Conservation (phyloP, 2,113 vertebrate species). For the Ochotona princeps region DNA sequence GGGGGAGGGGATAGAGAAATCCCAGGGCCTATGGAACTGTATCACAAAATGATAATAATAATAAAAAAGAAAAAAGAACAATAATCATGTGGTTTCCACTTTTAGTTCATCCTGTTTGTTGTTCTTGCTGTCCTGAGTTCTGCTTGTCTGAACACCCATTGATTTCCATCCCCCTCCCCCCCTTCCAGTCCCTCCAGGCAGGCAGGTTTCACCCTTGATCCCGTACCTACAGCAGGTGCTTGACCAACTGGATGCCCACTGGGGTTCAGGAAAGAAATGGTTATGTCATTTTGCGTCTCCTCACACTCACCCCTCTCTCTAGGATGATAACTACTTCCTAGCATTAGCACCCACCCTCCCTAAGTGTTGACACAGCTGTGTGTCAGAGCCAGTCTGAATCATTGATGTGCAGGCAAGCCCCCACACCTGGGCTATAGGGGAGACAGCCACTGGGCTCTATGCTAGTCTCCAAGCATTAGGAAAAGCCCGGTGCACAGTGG, state of each 20-base stretch:
- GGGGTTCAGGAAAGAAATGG: background rate
- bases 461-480: background rate
- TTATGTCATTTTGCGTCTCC: slow-evolving; percentile 42
- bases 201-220: background rate
- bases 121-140: background rate
- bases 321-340: slow-evolving; percentile 40
- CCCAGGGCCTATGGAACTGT: too few species aligned
- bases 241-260: background rate
- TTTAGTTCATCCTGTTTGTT: background rate
- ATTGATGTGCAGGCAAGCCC: slow-evolving; percentile 27
- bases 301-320: slow-evolving; percentile 27
- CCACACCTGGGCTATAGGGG: background rate
- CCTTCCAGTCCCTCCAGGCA: background rate
- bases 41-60: too few species aligned
- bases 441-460: background rate
- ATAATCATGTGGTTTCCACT: too few species aligned
- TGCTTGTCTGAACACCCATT: background rate
- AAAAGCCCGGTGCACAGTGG: background rate
- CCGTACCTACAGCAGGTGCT: background rate
- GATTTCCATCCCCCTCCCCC: background rate
- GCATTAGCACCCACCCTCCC: slow-evolving; percentile 12
- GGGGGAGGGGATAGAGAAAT: too few species aligned
- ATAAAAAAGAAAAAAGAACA: too few species aligned
- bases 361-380: slow-evolving; percentile 58
- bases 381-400: slow-evolving; percentile 64